Percentiles rank a stretch among this genome's conserved stretches.
phyloP scores from a whole-genome alignment of 2,888 invertebrate genomes.

The Drosophila demipolita region DNA sequence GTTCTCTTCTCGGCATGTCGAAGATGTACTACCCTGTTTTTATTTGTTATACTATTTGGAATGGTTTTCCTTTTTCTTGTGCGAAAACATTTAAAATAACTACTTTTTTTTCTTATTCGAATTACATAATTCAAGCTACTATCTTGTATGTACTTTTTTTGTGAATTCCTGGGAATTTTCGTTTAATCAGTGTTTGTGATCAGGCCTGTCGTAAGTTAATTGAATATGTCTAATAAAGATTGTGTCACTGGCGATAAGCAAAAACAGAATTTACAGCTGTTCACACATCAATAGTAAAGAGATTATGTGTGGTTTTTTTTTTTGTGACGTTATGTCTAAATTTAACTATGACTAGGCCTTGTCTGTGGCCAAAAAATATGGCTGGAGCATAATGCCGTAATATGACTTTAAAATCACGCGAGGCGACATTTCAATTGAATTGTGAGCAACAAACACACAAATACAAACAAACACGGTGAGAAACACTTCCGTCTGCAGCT shows the following conservation, averaged over 20 bases:
- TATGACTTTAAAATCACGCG: slow-evolving; percentile 31
- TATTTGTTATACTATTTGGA: neutral
- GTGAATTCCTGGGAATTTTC: slow-evolving; percentile 5
- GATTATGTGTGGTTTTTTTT: slow-evolving; percentile 41
- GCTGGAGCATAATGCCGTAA: slow-evolving; percentile 28
- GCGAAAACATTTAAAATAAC: too few relatives aligned
- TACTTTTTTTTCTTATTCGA: neutral
- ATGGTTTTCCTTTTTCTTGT: neutral
- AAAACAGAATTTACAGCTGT: slow-evolving; percentile 39
- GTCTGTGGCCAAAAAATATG: slow-evolving; percentile 41
- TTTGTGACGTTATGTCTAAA: slow-evolving; percentile 2
- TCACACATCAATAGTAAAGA: slow-evolving; percentile 24
- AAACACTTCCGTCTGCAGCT: slow-evolving; percentile 60
- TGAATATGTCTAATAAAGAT: slow-evolving; percentile 54
- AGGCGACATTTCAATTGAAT: slow-evolving; percentile 47
- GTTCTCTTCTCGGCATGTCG: neutral
- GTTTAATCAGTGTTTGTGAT: slow-evolving; percentile 1
- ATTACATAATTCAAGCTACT: neutral
- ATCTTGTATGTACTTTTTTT: neutral
- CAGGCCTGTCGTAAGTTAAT: slow-evolving; percentile 44
- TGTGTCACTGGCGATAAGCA: slow-evolving; percentile 46
- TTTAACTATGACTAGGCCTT: slow-evolving; percentile 41
- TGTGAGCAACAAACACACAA: slow-evolving; percentile 27
- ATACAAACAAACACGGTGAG: slow-evolving; percentile 20
- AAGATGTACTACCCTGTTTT: neutral